A percentile compares a stretch with the other conserved stretches of the same genome.
Evolutionary conservation across 2,888 invertebrate genomes (phyloP).

Genomic region (Agriopis marginaria): DNA sequence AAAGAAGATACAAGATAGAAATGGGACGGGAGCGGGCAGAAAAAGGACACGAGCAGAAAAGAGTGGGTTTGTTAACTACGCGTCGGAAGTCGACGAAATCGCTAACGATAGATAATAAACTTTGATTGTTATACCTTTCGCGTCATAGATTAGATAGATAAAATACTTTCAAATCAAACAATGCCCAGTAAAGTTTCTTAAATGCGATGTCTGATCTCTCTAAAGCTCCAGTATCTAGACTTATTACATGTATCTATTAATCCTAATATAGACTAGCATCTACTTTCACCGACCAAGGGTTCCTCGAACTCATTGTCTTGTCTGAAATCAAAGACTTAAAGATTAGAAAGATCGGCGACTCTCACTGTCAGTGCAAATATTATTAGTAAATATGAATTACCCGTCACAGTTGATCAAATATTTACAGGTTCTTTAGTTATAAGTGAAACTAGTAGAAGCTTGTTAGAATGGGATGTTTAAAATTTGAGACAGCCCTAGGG

Average conservation of each 20-base stretch:
- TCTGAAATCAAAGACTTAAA: constrained; percentile 15
- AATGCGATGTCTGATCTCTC: constrained; percentile 9
- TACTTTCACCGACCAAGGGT: constrained; percentile 26
- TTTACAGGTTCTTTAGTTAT: not conserved
- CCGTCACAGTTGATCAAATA: constrained; percentile 7
- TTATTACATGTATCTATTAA: not conserved
- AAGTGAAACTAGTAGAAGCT: too few species aligned
- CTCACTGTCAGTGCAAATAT: constrained; percentile 25
- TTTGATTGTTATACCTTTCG: not conserved
- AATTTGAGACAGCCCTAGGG: constrained; percentile 7
- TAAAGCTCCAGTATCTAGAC: not conserved
- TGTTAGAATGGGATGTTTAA: not conserved
- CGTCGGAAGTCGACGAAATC: too few species aligned
- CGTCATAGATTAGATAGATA: not conserved
- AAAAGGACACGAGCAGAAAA: too few species aligned
- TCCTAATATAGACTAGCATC: constrained; percentile 10
- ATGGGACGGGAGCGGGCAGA: too few species aligned
- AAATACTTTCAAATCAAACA: constrained; percentile 21
- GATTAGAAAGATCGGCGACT: constrained; percentile 31
- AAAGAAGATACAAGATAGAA: too few species aligned
- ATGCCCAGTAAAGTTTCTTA: constrained; percentile 11
- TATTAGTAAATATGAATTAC: constrained; percentile 2
- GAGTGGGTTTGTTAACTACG: too few species aligned
- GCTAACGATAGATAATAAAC: too few species aligned
- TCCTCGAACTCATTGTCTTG: constrained; percentile 31